These are phyloP conservation scores for Cinara cedri DNA, from an alignment of 2,888 invertebrate genomes.

Conservation along the genomic window DNA sequence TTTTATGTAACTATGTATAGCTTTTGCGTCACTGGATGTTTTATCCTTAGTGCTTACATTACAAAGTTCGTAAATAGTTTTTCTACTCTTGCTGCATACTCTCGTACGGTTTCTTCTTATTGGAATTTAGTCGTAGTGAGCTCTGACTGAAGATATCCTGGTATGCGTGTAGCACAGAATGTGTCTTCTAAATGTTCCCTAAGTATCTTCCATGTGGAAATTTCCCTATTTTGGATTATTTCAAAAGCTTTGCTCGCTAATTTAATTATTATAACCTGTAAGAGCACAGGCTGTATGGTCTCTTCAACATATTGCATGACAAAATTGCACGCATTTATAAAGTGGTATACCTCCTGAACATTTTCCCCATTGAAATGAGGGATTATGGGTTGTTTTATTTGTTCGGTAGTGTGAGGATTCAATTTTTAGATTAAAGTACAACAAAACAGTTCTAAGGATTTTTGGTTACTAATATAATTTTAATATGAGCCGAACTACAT, in stretches of 20 bases:
- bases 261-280: neutral
- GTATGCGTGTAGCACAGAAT: neutral
- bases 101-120: neutral
- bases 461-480: no score
- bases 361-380: constrained; percentile 9
- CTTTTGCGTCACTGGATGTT: neutral
- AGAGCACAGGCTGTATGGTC: neutral
- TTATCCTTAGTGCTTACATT: neutral
- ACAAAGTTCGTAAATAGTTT: neutral
- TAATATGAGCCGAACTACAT: no score
- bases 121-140: neutral
- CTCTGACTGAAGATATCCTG: neutral
- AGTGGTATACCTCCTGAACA: neutral
- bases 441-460: no score
- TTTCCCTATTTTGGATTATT: neutral
- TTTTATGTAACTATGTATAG: no score
- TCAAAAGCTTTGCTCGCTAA: neutral
- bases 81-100: neutral
- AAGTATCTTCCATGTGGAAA: neutral
- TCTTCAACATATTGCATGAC: neutral
- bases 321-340: neutral
- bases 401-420: no score
- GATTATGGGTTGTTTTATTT: no score
- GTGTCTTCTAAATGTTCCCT: neutral
- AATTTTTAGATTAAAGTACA: no score